Conservation (phyloP, 2,113 vertebrate genomes). For the Crotalus tigris region DNA sequence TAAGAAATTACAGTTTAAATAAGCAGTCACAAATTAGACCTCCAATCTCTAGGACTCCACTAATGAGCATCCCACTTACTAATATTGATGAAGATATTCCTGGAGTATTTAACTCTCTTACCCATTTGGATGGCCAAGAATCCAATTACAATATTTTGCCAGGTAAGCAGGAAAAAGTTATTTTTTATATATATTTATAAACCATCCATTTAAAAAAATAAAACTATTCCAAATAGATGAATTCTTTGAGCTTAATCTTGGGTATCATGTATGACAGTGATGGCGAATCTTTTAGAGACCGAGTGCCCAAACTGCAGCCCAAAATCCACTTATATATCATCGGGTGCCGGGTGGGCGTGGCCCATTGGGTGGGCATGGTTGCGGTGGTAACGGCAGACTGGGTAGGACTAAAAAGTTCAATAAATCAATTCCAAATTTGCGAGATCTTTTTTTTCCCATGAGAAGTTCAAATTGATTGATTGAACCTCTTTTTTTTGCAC, state of each 20-base stretch:
- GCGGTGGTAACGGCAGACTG: too few species aligned
- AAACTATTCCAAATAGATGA: neutral
- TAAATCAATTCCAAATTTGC: too few species aligned
- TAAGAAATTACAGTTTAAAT: neutral
- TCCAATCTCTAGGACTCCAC: neutral
- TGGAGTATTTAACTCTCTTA: slow-evolving; percentile 71
- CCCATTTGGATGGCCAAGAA: slow-evolving; percentile 70
- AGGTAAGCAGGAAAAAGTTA: slow-evolving; percentile 74
- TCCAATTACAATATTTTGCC: slow-evolving; percentile 81
- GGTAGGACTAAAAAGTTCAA: too few species aligned
- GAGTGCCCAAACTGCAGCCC: too few species aligned
- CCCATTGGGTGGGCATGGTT: too few species aligned
- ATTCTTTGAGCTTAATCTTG: neutral
- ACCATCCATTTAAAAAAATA: neutral
- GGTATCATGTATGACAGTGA: neutral
- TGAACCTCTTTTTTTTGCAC: too few species aligned
- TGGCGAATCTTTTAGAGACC: too few species aligned
- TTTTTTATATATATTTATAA: neutral
- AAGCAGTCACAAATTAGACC: slow-evolving; percentile 16
- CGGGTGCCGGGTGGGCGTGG: too few species aligned
- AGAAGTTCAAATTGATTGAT: too few species aligned
- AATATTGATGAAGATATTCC: slow-evolving; percentile 58
- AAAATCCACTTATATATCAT: too few species aligned
- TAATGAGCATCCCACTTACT: slow-evolving; percentile 44
- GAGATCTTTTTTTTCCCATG: too few species aligned